Evolutionary conservation across 1,140 invertebrate species (phyloP), one percentile per base, ranked within the genome.

Genomic region (Macrostomum lignano): DNA sequence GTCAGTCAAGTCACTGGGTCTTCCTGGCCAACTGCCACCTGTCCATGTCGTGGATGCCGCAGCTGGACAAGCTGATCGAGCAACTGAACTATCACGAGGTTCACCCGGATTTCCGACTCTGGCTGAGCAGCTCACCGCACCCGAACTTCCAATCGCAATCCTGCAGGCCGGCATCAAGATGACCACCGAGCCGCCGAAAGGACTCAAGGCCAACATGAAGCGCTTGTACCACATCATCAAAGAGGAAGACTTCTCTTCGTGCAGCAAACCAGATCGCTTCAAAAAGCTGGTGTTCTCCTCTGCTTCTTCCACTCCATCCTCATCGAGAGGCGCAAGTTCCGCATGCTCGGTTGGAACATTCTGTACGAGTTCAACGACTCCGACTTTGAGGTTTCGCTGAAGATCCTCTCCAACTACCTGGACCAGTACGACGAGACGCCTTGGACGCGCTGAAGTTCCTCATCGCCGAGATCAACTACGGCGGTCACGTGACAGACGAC

Each of bases 11-110:
- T 57, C 48, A 53, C 39, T 61, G 57, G 58, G 51, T 61, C 15
- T 79, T 74, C 58, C 57, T 82, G 31, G 74, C 75, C 2, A 82
- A 82, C 54, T 82, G 77, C 47, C 77, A 84, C 58, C 55, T 82
- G 42, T 77, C 74, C 1, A 62, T 78, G 35, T 73, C 66, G 45
- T 84, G 77, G 75, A 74, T 81, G 69, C 73, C 73, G 10, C 62
- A 69, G 35, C 54, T 84, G 25, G 71, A 79, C 38, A 75, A 75
- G 57, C 68, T 76, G 33, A 65, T 73, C 10, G 68, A 72, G 46
- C 68, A 67, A n/a, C 55, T 77, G 33, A 68, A 71, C 52, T 65
- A 65, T n/a, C 47, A 53, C 39, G 40, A 46, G 28, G 46, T 51
- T 1, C 47, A 58, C 48, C 47, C 65, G 58, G 35, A 65, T 64